Evolutionary conservation across 2,888 invertebrate genomes (phyloP).

Genomic region (Cheilosia pagana): DNA sequence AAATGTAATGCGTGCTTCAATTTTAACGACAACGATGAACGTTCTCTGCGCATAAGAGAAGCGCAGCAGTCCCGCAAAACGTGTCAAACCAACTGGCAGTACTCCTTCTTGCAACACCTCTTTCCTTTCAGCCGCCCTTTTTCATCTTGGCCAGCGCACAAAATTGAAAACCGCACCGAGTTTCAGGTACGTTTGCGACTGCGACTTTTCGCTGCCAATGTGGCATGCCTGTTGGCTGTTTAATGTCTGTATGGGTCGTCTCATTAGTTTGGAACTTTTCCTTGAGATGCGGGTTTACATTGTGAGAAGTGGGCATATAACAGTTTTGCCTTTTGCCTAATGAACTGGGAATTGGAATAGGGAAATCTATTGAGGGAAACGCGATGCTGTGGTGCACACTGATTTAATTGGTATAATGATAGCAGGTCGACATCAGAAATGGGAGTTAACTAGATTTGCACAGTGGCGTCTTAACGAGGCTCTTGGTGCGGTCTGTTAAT

Average conservation of each 20-base stretch:
- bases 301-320: constrained; percentile 59
- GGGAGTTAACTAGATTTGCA: constrained; percentile 3
- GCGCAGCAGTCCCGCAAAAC: constrained; percentile 16
- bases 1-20: constrained; percentile 66
- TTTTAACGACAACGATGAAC: constrained; percentile 25
- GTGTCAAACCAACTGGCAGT: constrained; percentile 19
- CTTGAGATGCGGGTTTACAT: constrained; percentile 7
- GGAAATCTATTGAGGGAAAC: constrained; percentile 30
- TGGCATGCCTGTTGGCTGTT: constrained; percentile 4
- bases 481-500: not conserved
- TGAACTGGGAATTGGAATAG: constrained; percentile 56
- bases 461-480: constrained; percentile 3
- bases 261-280: constrained; percentile 24
- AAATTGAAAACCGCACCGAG: not conserved
- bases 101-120: constrained; percentile 54
- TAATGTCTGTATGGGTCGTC: constrained; percentile 22
- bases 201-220: constrained; percentile 32
- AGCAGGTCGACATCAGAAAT: constrained; percentile 12
- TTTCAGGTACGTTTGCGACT: constrained; percentile 2
- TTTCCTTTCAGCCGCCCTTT: constrained; percentile 39
- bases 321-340: constrained; percentile 53
- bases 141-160: not conserved
- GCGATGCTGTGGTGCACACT: not conserved
- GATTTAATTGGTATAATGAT: constrained; percentile 21
- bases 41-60: not conserved